Evolutionary conservation across 2,797 vertebrate genomes (phyloP), one percentile per base, ranked within the genome.

Genomic region (Hylomyscus alleni): DNA sequence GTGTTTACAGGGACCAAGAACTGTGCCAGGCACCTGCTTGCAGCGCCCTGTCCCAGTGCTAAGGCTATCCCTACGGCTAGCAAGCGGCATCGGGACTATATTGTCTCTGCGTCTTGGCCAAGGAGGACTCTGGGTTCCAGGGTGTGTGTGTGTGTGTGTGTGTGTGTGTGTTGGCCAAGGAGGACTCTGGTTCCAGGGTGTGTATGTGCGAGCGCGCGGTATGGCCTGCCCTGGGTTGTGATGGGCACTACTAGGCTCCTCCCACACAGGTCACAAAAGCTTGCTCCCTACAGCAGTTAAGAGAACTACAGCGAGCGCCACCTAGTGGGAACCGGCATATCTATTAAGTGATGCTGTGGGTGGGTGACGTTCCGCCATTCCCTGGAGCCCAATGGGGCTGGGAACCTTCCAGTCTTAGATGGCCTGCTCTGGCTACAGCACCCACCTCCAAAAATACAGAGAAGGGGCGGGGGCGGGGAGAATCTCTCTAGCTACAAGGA

Each of bases 301-400:
- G 54, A 76, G 52, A 11, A 17, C 34, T 17, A 29, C 1, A 10
- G 3, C 1, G 12, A 26, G n/a, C 14, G 12, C 54, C n/a, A 76
- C 72, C 73, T 10, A 73, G 69, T 15, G 50, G 34, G n/a, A 65
- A 24, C 24, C n/a, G 24, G 56, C 3, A 37, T 5, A 40, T 47
- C 47, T 67, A 26, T 26, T 5, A 3, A 14, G 47, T 56, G 60
- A 78, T 19, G 44, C 76, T 22, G 10, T 7, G 34, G 85, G 17
- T 4, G 37, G 58, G 40, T 0, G 6, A 2, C 40, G 7, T 1
- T 24, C 75, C 0, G 3, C 4, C 52, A 29, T 2, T 34, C 78
- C n/a, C 58, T 60, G 44, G 8, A 29, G 54, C 62, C 78, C 26
- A n/a, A 47, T 4, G 0, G 34, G 50, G 29, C 4, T 24, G 52